Base-by-base conservation (phyloP, 2,797 vertebrate genomes). In the Acipenser ruthenus region DNA sequence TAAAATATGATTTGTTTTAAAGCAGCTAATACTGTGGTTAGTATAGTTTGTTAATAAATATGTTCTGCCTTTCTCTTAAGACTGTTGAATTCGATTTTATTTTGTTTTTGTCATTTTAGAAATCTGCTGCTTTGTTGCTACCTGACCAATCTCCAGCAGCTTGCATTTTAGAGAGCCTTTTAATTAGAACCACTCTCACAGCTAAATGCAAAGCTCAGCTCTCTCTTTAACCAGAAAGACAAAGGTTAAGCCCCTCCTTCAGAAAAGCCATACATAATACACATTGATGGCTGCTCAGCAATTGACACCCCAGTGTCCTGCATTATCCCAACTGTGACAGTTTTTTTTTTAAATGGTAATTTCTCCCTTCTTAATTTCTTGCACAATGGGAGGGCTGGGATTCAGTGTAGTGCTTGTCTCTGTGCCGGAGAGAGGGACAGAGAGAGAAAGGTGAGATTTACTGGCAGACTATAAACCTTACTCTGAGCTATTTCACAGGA, bases 301-400 rank as follows among this genome's bases (percentile, higher is more conserved):
- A 70, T 63, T 65, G 59, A 70, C 68, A 62, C 56, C 65, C 55
- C 58, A 49, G 63, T 59, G 53, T 70, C 58, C 71, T 62, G 58
- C 50, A 66, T 65, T 62, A 53, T 72, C 60, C 66, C 13, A 49
- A 50, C 18, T 50, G 68, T 65, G 58, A 65, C 65, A 65, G 51
- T 51, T 37, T 65, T 64, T n/a, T 67, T 72, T 37, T 72, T 69
- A 69, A 67, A 69, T 69, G 71, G 62, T 68, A 70, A 72, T 72
- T 69, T 69, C 50, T 56, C 23, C 50, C 63, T 55, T 62, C 63
- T 58, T 51, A 37, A 48, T 47, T 66, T n/a, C 11, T 52, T 18
- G 50, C 49, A 60, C 52, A 60, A 60, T 62, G 51, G 59, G 62
- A 65, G 10, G 58, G 62, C 49, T 15, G 55, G 64, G 53, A 66